Conservation (phyloP, 2,797 vertebrate genomes). For the Hippocampus kuda region DNA sequence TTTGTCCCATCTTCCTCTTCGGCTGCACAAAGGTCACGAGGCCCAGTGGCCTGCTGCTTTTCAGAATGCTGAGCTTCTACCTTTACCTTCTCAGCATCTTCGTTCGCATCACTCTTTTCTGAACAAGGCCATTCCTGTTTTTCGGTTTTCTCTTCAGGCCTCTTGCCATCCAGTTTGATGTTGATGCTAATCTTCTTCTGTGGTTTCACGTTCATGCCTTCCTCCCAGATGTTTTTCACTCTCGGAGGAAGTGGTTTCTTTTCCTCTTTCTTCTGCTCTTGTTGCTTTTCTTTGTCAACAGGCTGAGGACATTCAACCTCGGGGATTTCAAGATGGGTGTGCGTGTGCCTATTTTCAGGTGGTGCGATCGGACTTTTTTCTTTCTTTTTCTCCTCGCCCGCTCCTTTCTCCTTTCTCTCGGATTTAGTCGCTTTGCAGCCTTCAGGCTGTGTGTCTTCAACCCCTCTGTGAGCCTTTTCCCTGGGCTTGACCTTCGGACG, state of each 20-base stretch:
- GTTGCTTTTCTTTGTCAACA: slow-evolving; percentile 45
- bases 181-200: slow-evolving; percentile 92
- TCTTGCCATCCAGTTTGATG: slow-evolving; percentile 82
- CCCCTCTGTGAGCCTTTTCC: slow-evolving; percentile 45
- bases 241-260: slow-evolving; percentile 52
- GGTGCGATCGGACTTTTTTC: slow-evolving; percentile 38
- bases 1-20: background rate
- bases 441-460: slow-evolving; percentile 47
- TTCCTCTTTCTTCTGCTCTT: slow-evolving; percentile 56
- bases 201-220: slow-evolving; percentile 68
- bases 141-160: slow-evolving; percentile 61
- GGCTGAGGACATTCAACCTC: slow-evolving; percentile 54
- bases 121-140: slow-evolving; percentile 36
- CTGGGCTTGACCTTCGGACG: slow-evolving; percentile 68
- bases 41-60: background rate
- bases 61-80: slow-evolving; percentile 13
- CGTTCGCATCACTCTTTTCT: slow-evolving; percentile 62
- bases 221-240: slow-evolving; percentile 51
- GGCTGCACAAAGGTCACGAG: background rate
- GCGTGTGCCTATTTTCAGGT: slow-evolving; percentile 59
- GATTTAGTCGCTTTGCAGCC: slow-evolving; percentile 60
- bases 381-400: slow-evolving; percentile 70
- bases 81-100: slow-evolving; percentile 43
- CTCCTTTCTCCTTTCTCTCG: slow-evolving; percentile 77
- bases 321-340: slow-evolving; percentile 49